Conservation (phyloP, 2,113 vertebrate species). For the Balaeniceps rex region DNA sequence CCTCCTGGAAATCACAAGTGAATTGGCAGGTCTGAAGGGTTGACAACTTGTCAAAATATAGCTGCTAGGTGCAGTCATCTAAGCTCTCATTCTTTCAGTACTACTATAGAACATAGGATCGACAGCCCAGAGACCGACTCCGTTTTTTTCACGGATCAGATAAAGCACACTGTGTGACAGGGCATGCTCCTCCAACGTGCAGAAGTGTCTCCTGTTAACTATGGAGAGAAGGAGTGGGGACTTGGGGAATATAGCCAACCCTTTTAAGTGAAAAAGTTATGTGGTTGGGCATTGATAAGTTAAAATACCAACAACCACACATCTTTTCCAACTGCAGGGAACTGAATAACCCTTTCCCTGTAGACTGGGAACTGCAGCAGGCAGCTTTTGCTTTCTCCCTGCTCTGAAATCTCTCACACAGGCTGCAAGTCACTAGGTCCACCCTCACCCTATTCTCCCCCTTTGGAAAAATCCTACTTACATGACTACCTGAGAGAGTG, state of each 20-base stretch:
- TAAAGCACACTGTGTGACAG: not conserved
- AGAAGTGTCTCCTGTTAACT: not conserved
- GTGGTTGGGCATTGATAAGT: not conserved
- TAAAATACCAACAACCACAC: not conserved
- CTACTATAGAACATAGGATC: not conserved
- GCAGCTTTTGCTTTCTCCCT: not conserved
- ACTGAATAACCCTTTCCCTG: not conserved
- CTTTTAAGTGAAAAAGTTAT: not conserved
- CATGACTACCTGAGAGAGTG: not conserved
- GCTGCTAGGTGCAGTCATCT: not conserved
- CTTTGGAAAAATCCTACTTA: not conserved
- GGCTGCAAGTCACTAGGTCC: not conserved
- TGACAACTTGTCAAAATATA: conserved; percentile 31
- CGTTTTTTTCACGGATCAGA: not conserved
- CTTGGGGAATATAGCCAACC: not conserved
- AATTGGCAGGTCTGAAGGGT: not conserved
- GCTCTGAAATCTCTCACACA: not conserved
- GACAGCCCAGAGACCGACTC: not conserved
- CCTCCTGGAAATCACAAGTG: not conserved
- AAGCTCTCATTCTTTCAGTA: not conserved
- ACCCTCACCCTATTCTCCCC: not conserved
- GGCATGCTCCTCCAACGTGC: not conserved
- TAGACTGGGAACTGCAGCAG: not conserved
- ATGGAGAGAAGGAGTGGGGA: not conserved
- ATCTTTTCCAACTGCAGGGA: not conserved